These are phyloP conservation scores for Hylaeus volcanicus DNA, from an alignment of 1,140 invertebrate genomes.

Conservation along the genomic window DNA sequence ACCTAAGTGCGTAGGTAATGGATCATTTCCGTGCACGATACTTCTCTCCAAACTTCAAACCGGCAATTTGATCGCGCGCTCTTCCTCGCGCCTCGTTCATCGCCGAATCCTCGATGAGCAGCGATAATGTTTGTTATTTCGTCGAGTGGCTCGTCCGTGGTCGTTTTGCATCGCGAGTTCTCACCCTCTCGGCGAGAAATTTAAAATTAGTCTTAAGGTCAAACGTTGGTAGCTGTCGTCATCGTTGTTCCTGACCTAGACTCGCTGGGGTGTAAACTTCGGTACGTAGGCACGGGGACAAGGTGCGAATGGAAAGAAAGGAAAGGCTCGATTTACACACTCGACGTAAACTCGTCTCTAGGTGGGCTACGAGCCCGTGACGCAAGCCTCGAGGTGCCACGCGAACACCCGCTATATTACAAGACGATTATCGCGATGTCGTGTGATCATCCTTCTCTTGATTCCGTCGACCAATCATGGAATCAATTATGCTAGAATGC, in stretches of 20 bases:
- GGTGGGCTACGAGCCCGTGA: background rate
- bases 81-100: too few species aligned
- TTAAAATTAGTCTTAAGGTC: constrained; percentile 60
- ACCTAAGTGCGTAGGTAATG: too few species aligned
- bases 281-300: constrained; percentile 39
- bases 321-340: constrained; percentile 41
- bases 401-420: constrained; percentile 28
- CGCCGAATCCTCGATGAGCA: background rate
- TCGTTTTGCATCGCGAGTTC: constrained; percentile 1
- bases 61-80: too few species aligned
- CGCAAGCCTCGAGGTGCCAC: background rate
- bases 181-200: constrained; percentile 24
- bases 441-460: too few species aligned
- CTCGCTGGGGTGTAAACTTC: constrained; percentile 56
- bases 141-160: constrained; percentile 2
- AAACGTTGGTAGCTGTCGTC: constrained; percentile 60
- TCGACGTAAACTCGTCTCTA: constrained; percentile 27
- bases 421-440: constrained; percentile 28
- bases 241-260: constrained; percentile 62
- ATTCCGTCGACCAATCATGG: too few species aligned
- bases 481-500: too few species aligned
- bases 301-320: constrained; percentile 49
- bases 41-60: too few species aligned
- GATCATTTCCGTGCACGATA: too few species aligned
- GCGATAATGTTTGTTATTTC: constrained; percentile 36